Base-by-base conservation (phyloP, 2,797 vertebrate species). In the Tauraco hartlaubi region DNA sequence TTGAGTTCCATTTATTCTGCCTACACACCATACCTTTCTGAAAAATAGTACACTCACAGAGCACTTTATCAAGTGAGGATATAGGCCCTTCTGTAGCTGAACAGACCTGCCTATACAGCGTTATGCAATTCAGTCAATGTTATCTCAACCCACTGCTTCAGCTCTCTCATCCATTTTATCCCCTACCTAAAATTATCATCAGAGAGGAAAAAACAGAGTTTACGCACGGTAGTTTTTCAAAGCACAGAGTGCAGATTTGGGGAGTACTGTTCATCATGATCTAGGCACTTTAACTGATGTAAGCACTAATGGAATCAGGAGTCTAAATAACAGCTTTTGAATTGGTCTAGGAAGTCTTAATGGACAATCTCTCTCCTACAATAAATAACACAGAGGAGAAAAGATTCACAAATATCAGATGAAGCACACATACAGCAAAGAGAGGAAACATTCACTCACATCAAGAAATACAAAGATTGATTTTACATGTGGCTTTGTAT, bases 261-360 rank as follows among this genome's bases (percentile, higher is more conserved):
- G 39, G n/a, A 91, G 22, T 64, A 55, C 43, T 85, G n/a, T 92
- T 84, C 73, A 77, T 95, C 86, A 85, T 59, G 39, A 88, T 91
- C 68, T 54, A 68, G 77, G 79, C 67, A 79, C 80, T 96, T 97
- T 82, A 95, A 95, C 68, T 96, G 66, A 94, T 86, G 9, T 39
- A 91, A 96, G 49, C 39, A 62, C 73, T 96, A 96, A 94, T 90
- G 73, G 80, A 95, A 96, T 93, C 71, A 52, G 90, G 74, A 93
- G 26, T 90, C 73, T 96, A 94, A 96, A 90, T 78, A 94, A 46
- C 78, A 92, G 71, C 25, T 91, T 97, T 95, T 73, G 68, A 77
- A 93, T 90, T 76, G 44, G 49, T 62, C 52, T 69, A 74, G 84
- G 61, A 97, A 92, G 88, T 49, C 44, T 69, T 94, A 96, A 92